Conservation (phyloP, 2,113 vertebrate species). For the Hucho hucho region DNA sequence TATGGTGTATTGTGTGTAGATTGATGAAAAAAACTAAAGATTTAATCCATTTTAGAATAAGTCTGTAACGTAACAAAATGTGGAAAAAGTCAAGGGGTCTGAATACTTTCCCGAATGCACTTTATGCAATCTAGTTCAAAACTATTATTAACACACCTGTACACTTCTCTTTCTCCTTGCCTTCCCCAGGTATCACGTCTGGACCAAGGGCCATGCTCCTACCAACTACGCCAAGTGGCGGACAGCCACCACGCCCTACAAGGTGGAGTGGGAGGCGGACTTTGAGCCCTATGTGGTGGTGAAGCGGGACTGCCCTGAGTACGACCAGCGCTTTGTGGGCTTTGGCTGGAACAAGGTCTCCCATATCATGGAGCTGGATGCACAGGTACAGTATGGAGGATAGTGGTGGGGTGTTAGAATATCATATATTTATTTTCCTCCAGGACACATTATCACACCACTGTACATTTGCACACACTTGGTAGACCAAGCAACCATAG, state of each 20-base stretch:
- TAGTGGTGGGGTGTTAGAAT: background rate
- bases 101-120: too few species aligned
- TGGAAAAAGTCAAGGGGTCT: too few species aligned
- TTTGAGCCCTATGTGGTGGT: conserved; percentile 97
- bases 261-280: conserved; percentile 88
- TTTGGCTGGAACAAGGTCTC: conserved; percentile 99
- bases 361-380: conserved; percentile 93
- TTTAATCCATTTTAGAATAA: too few species aligned
- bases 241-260: conserved; percentile 85
- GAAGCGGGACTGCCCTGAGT: conserved; percentile 86
- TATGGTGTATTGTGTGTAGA: too few species aligned
- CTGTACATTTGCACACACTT: background rate
- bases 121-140: too few species aligned
- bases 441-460: background rate
- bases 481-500: too few species aligned
- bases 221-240: conserved; percentile 94
- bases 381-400: conserved; percentile 77
- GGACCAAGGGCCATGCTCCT: conserved; percentile 89
- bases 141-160: background rate
- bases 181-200: conserved; percentile 85
- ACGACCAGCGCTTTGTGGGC: conserved; percentile 92
- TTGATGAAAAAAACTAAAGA: too few species aligned
- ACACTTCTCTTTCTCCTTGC: background rate
- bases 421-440: too few species aligned
- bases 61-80: too few species aligned